Evolutionary conservation across 2,888 invertebrate species (phyloP).

Genomic region (Acheta domesticus): DNA sequence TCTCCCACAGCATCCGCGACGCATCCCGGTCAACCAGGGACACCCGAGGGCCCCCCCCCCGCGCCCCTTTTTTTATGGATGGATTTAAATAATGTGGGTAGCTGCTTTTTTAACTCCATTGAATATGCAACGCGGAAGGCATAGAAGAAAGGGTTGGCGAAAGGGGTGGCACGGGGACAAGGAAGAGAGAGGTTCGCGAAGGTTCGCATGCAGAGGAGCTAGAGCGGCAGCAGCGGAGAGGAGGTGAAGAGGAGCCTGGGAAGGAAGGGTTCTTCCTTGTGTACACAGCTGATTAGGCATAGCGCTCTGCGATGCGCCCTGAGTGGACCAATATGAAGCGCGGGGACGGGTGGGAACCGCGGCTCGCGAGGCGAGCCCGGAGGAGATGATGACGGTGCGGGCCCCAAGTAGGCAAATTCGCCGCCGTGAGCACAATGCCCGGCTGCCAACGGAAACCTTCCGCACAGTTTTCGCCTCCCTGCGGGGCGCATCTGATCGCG

Average conservation of each 20-base stretch:
- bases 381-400: not conserved
- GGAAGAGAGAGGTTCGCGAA: not conserved
- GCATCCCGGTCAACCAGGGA: conserved; percentile 2
- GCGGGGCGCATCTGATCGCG: not conserved
- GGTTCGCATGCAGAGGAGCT: not conserved
- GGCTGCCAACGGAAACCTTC: too few species aligned
- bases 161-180: not conserved
- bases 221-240: too few species aligned
- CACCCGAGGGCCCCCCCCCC: not conserved
- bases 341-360: not conserved
- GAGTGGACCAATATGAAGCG: not conserved
- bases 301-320: not conserved
- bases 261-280: not conserved
- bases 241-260: not conserved
- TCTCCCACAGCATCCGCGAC: not conserved
- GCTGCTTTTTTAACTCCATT: conserved; percentile 18
- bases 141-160: not conserved
- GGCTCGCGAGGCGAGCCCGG: not conserved
- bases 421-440: not conserved
- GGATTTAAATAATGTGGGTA: conserved; percentile 18
- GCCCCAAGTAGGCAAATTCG: not conserved
- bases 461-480: not conserved
- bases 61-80: not conserved
- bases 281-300: conserved; percentile 18
- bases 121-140: not conserved